Percentiles rank a stretch among this genome's conserved stretches.
Evolutionary conservation across 1,140 invertebrate species (phyloP).

Genomic region (Hestina assimilis): DNA sequence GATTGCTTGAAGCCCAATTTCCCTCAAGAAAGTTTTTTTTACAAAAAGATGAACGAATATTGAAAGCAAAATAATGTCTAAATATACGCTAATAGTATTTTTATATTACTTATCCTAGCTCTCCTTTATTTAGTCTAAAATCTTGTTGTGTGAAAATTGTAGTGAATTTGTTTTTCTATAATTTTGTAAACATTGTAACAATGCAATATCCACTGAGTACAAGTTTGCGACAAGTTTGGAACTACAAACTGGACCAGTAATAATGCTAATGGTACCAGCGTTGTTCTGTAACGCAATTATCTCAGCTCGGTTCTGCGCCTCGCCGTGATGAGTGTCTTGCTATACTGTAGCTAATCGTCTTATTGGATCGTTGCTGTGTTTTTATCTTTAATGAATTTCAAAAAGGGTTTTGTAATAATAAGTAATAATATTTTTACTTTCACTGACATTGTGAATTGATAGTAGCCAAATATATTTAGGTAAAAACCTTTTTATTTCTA

Average conservation of each 20-base stretch:
- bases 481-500: no score
- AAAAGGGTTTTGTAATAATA: no score
- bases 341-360: not conserved
- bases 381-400: no score
- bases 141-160: not conserved
- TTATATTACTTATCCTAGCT: no score
- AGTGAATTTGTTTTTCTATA: not conserved
- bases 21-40: no score
- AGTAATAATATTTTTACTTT: no score
- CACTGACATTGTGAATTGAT: no score
- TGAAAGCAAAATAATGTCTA: not conserved
- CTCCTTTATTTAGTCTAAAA: not conserved
- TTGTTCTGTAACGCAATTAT: constrained; percentile 23
- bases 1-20: no score
- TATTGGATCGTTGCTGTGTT: not conserved
- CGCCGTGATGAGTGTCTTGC: constrained; percentile 11
- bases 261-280: constrained; percentile 20
- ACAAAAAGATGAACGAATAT: not conserved
- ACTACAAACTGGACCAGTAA: constrained; percentile 22
- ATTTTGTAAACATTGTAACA: not conserved
- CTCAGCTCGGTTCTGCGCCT: not conserved
- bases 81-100: not conserved
- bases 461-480: no score
- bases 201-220: constrained; percentile 9
- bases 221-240: constrained; percentile 3